phyloP scores from a whole-genome alignment of 2,888 invertebrate species.

The Chouioia cunea region DNA sequence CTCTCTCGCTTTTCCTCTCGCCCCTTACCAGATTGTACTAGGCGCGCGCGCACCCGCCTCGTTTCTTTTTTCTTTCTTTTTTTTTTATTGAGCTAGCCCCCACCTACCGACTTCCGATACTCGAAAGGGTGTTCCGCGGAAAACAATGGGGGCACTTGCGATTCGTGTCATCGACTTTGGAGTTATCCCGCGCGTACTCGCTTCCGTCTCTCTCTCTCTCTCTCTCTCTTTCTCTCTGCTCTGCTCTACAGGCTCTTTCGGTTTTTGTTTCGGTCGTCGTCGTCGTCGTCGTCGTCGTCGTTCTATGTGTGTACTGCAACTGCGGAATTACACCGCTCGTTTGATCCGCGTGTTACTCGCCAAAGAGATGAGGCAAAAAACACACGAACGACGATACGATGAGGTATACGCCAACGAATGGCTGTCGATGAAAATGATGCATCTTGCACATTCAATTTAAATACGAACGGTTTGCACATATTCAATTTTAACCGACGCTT shows the following conservation, averaged over 20 bases:
- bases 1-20: constrained; percentile 35
- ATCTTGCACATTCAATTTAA: no score
- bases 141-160: constrained; percentile 63
- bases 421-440: no score
- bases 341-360: no score
- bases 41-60: constrained; percentile 51
- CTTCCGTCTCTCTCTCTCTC: background rate
- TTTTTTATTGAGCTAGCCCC: no score
- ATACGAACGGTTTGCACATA: no score
- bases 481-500: no score
- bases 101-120: constrained; percentile 35
- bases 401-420: no score
- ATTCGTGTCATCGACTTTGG: constrained; percentile 59
- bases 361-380: no score
- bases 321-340: no score
- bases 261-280: constrained; percentile 21
- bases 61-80: constrained; percentile 54
- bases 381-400: no score
- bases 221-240: constrained; percentile 26
- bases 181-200: background rate
- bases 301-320: no score
- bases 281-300: background rate
- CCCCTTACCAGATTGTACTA: no score
- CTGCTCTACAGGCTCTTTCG: constrained; percentile 43
- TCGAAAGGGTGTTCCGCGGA: constrained; percentile 49